Evolutionary conservation across 2,888 invertebrate species (phyloP).

Genomic region (Hylaea fasciaria): DNA sequence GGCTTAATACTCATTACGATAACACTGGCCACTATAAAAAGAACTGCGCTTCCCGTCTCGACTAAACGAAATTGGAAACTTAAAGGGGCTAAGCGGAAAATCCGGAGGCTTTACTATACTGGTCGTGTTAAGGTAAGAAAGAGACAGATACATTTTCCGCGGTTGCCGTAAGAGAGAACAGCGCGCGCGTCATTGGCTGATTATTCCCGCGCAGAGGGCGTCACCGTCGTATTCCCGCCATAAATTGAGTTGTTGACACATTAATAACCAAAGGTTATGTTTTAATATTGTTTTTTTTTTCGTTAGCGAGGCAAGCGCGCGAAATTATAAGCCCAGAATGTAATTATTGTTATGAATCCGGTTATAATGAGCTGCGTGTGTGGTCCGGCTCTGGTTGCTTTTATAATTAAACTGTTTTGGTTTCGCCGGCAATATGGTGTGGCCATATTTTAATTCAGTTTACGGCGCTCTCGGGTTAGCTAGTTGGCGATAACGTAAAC

Average conservation of each 20-base stretch:
- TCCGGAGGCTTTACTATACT: conserved; percentile 36
- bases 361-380: conserved; percentile 81
- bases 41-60: conserved; percentile 41
- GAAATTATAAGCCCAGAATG: conserved; percentile 80
- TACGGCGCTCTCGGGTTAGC: conserved; percentile 50
- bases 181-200: conserved; percentile 68
- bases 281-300: conserved; percentile 78
- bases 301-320: conserved; percentile 64
- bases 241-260: conserved; percentile 86
- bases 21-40: conserved; percentile 45
- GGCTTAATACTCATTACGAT: conserved; percentile 55
- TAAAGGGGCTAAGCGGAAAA: conserved; percentile 17
- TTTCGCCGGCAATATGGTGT: conserved; percentile 55
- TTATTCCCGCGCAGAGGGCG: conserved; percentile 73
- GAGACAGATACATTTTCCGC: conserved; percentile 55
- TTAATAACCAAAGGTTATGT: conserved; percentile 83
- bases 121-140: conserved; percentile 47
- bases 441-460: conserved; percentile 71
- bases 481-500: conserved; percentile 47
- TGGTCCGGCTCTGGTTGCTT: conserved; percentile 70
- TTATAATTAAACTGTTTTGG: conserved; percentile 73
- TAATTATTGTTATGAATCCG: conserved; percentile 79
- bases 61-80: conserved; percentile 26
- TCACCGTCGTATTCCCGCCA: conserved; percentile 77
- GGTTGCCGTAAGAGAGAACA: conserved; percentile 44